Percentiles rank a stretch among this genome's conserved stretches.
Conservation (phyloP, 1,140 invertebrate species). For the Lasioglossum baleicum region DNA sequence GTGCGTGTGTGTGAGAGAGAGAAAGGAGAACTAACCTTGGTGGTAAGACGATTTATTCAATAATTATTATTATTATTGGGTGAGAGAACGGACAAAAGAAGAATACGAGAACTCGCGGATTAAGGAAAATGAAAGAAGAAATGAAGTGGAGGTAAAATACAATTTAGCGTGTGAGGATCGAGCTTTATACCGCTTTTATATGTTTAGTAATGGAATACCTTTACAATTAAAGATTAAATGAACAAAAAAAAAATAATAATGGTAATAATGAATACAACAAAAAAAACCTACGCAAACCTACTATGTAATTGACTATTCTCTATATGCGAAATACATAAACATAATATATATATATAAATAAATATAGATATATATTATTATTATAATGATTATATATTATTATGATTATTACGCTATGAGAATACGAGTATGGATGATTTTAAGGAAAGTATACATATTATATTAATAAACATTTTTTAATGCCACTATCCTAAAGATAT, state of each 20-base stretch:
- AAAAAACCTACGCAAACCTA: slow-evolving; percentile 72
- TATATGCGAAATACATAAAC: slow-evolving; percentile 67
- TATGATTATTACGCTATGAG: slow-evolving; percentile 77
- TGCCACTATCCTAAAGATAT: slow-evolving; percentile 76
- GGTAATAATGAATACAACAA: slow-evolving; percentile 43
- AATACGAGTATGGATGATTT: slow-evolving; percentile 79
- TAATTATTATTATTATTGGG: slow-evolving; percentile 44
- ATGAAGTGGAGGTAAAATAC: slow-evolving; percentile 7
- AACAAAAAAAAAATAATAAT: slow-evolving; percentile 55
- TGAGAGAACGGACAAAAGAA: slow-evolving; percentile 12
- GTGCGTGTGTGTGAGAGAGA: too few relatives aligned
- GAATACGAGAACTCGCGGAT: neutral
- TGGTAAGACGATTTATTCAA: slow-evolving; percentile 56
- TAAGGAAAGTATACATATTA: slow-evolving; percentile 80
- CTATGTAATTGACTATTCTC: slow-evolving; percentile 75
- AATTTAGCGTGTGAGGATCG: slow-evolving; percentile 76
- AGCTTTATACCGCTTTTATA: slow-evolving; percentile 80
- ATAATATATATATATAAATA: slow-evolving; percentile 73
- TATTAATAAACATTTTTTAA: slow-evolving; percentile 80
- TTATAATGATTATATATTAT: slow-evolving; percentile 73
- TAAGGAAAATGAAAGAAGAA: neutral
- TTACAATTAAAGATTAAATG: slow-evolving; percentile 73
- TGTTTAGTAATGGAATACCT: slow-evolving; percentile 77
- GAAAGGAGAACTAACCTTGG: neutral
- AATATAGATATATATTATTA: slow-evolving; percentile 68